Base-by-base conservation (phyloP, 2,888 invertebrate genomes). In the Lucinisca nassula region DNA sequence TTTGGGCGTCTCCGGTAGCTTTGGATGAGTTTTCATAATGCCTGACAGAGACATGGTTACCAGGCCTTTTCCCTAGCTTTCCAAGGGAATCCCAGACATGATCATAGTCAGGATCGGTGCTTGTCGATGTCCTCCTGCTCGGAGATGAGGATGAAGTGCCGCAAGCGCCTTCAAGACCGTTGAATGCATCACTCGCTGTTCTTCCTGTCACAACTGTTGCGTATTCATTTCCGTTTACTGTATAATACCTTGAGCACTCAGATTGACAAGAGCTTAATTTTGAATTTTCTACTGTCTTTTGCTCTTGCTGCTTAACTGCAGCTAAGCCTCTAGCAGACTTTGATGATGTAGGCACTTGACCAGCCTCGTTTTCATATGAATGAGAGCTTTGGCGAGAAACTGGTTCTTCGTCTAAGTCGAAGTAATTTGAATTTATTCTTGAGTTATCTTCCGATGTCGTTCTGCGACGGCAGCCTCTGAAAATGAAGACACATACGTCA, bases 71-170 rank as follows among this genome's bases (percentile, higher is more conserved):
- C 55, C 72, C 82, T 30, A 88, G 77, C 27, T 85, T 86, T 35
- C 67, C 67, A 10, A 88, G 82, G 2, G 90, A 88, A 58, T 90
- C 90, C 88, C 88, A 90, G 21, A 90, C 90, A n/a, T 82, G 70
- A 73, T 88, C 90, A 84, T 90, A 90, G 30, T 90, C 90, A 40
- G 88, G 87, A 27, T 90, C 90, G 8, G 88, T 83, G 45, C 88
- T 86, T 67, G 88, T 84, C 14, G 90, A 90, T 35, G 79, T 72
- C 49, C 84, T 55, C 35, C 79, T 61, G 10, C 80, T 61, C 32
- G 55, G 37, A 12, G 45, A 21, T 17, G 35, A 37, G 14, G 32
- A 21, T 21, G 84, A 27, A 8, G 76, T 14, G 27, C 80, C 83
- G 35, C 85, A 85, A 45, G 87, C 80, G 14, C 88, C 84, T 14